Conservation (phyloP, 2,113 vertebrate genomes). For the cat (Felis catus) region F.catus_Fca126_mat1.0 CM031412.1:215359501-215360000, state of each 20-base stretch:
- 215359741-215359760: background rate
- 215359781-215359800: constrained; percentile 24
- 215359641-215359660: background rate
- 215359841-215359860: constrained; percentile 58
- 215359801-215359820: constrained; percentile 57
- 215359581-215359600: background rate
- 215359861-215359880: background rate
- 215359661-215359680: background rate
- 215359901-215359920: constrained; percentile 29
- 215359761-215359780: background rate
- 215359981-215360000: constrained; percentile 45
- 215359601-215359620: background rate
- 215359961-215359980: constrained; percentile 76
- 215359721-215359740: background rate
- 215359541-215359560: background rate
- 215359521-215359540: background rate
- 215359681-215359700: background rate
- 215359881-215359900: constrained; percentile 54
- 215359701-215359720: background rate
- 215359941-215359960: constrained; percentile 65
- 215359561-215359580: background rate
- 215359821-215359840: constrained; percentile 63
- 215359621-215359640: background rate
- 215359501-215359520: background rate
- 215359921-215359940: background rate